Conservation (phyloP, 2,797 vertebrate genomes). For the Otus scops region DNA sequence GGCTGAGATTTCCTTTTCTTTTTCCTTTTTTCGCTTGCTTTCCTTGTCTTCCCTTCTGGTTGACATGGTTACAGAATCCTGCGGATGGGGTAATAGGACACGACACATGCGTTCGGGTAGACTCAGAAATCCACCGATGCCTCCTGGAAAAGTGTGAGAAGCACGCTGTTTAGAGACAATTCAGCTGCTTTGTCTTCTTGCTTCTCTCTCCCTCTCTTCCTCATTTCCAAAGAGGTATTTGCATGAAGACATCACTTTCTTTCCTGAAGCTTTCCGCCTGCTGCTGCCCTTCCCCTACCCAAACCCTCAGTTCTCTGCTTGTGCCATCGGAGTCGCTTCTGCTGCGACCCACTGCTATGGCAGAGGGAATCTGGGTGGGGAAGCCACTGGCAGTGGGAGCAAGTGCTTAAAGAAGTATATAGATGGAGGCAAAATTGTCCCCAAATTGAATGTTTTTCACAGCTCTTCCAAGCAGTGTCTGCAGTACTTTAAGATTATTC, state of each 20-base stretch:
- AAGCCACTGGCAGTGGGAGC: neutral
- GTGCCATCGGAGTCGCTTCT: neutral
- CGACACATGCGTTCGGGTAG: neutral
- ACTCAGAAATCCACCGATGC: neutral
- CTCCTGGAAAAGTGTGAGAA: neutral
- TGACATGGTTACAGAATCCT: constrained; percentile 64
- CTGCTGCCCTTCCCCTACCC: neutral
- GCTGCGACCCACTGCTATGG: neutral
- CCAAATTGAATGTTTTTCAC: constrained; percentile 70
- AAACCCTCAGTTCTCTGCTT: neutral
- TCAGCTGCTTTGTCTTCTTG: neutral
- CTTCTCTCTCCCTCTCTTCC: neutral
- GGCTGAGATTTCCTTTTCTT: neutral
- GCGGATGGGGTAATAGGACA: constrained; percentile 24
- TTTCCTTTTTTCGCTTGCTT: neutral
- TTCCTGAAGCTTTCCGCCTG: neutral
- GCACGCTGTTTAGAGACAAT: neutral
- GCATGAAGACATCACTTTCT: neutral
- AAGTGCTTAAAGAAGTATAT: neutral
- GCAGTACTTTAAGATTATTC: constrained; percentile 63
- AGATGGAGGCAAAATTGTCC: constrained; percentile 54
- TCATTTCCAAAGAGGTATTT: neutral
- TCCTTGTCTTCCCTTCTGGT: neutral
- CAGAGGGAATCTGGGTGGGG: neutral
- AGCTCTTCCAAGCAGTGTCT: constrained; percentile 58